Evolutionary conservation across 1,140 invertebrate genomes (phyloP).

Genomic region (Philotrypesis tridentata): DNA sequence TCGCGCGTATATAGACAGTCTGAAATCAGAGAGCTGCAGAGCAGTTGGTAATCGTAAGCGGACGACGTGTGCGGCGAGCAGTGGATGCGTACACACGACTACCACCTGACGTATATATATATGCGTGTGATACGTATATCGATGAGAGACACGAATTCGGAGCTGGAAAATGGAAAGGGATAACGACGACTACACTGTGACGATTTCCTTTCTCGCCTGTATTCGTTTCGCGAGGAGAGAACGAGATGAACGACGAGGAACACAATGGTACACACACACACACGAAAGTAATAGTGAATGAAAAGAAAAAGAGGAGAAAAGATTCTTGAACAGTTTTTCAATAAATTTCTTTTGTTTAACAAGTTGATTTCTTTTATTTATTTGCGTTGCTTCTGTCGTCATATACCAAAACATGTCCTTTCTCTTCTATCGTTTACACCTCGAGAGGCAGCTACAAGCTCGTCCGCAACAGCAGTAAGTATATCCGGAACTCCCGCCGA

Average conservation of each 20-base stretch:
- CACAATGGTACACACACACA: too few species aligned
- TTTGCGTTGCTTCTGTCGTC: constrained; percentile 14
- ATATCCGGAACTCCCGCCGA: too few species aligned
- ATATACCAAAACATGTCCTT: too few species aligned
- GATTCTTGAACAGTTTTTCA: constrained; percentile 27
- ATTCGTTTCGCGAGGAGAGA: too few species aligned
- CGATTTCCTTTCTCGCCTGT: constrained; percentile 12
- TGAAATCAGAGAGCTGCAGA: constrained; percentile 31
- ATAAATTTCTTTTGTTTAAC: constrained; percentile 49
- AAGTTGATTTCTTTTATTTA: constrained; percentile 39
- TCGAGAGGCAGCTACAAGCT: too few species aligned
- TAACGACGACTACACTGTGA: too few species aligned
- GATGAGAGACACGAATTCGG: background rate
- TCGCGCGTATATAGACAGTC: background rate
- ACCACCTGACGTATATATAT: too few species aligned
- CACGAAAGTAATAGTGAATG: background rate
- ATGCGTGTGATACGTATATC: background rate
- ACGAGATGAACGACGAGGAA: background rate
- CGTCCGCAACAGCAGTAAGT: too few species aligned
- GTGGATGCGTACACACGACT: background rate
- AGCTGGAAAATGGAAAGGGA: constrained; percentile 5
- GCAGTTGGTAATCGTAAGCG: too few species aligned
- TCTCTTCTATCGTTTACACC: too few species aligned
- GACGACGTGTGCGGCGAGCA: background rate
- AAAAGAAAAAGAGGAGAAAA: too few species aligned